Percentiles rank a stretch among this genome's conserved stretches.
These are phyloP conservation scores for Drosophila murphyi DNA, from an alignment of 1,140 invertebrate species.

Conservation along the genomic window DNA sequence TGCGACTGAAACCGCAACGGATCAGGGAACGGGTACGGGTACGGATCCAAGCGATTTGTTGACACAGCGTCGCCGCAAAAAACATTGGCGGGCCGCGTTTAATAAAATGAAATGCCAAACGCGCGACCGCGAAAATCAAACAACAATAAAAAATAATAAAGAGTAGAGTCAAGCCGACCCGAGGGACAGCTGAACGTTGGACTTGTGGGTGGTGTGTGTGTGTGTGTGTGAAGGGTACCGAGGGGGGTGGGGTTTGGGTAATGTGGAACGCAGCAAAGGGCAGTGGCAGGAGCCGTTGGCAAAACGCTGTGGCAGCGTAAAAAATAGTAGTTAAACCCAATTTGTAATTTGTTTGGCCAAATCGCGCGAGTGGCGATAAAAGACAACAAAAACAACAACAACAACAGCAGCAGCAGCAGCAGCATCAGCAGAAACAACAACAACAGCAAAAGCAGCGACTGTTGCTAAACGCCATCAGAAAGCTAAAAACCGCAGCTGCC, in stretches of 20 bases:
- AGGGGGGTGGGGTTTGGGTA: background rate
- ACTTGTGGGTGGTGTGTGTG: slow-evolving; percentile 1
- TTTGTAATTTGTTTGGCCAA: slow-evolving; percentile 79
- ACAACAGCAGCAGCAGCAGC: slow-evolving; percentile 37
- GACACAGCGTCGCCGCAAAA: slow-evolving; percentile 67
- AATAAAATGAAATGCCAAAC: slow-evolving; percentile 80
- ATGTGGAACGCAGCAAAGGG: slow-evolving; percentile 43
- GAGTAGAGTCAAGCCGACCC: slow-evolving; percentile 6
- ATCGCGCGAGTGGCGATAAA: slow-evolving; percentile 66
- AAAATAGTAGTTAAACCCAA: slow-evolving; percentile 77
- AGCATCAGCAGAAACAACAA: slow-evolving; percentile 5
- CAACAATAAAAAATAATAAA: slow-evolving; percentile 81
- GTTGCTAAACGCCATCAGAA: slow-evolving; percentile 44
- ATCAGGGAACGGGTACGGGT: background rate
- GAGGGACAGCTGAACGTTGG: slow-evolving; percentile 9
- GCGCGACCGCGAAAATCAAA: slow-evolving; percentile 80
- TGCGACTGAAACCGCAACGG: background rate
- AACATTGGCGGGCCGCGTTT: slow-evolving; percentile 76
- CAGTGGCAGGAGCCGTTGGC: slow-evolving; percentile 21
- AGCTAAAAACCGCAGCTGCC: slow-evolving; percentile 45
- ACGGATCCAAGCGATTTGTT: slow-evolving; percentile 55
- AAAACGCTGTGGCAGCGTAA: slow-evolving; percentile 63
- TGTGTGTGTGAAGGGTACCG: background rate
- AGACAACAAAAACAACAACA: slow-evolving; percentile 37
- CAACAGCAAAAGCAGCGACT: background rate